A percentile compares a stretch with the other conserved stretches of the same genome.
Evolutionary conservation across 2,888 invertebrate genomes (phyloP).

Genomic region (Pheosia gnoma): DNA sequence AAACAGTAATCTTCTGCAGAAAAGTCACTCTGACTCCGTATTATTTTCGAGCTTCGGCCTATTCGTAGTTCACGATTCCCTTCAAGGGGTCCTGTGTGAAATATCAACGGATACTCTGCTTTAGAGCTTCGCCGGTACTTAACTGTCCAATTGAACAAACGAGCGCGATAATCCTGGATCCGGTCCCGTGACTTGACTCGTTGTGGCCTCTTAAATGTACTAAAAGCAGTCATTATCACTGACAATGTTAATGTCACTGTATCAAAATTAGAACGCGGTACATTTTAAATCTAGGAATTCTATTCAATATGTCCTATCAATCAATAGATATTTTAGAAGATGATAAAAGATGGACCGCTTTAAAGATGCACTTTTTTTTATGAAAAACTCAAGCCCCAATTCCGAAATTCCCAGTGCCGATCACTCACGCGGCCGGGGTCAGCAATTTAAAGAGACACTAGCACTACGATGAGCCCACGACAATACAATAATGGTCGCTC

Average conservation of each 20-base stretch:
- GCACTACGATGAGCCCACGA: conserved; percentile 78
- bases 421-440: conserved; percentile 56
- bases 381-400: conserved; percentile 1
- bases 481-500: conserved; percentile 82
- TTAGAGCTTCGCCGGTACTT: conserved; percentile 65
- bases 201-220: conserved; percentile 47
- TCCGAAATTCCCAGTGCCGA: conserved; percentile 45
- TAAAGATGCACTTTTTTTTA: background rate
- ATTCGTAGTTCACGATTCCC: conserved; percentile 19
- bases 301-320: too few species aligned
- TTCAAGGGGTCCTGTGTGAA: conserved; percentile 64
- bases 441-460: conserved; percentile 71
- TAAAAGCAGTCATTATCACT: conserved; percentile 33
- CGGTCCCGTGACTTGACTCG: conserved; percentile 70
- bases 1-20: too few species aligned
- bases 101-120: conserved; percentile 66
- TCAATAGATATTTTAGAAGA: too few species aligned
- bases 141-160: conserved; percentile 76
- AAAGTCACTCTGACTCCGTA: background rate
- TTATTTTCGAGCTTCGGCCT: conserved; percentile 12
- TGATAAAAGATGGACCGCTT: background rate
- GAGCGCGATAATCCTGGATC: conserved; percentile 74
- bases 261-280: too few species aligned
- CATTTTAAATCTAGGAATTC: too few species aligned
- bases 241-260: background rate